Percentiles rank a stretch among this genome's conserved stretches.
Conservation (phyloP, 1,140 invertebrate species). For the Drosophila yakuba region DNA sequence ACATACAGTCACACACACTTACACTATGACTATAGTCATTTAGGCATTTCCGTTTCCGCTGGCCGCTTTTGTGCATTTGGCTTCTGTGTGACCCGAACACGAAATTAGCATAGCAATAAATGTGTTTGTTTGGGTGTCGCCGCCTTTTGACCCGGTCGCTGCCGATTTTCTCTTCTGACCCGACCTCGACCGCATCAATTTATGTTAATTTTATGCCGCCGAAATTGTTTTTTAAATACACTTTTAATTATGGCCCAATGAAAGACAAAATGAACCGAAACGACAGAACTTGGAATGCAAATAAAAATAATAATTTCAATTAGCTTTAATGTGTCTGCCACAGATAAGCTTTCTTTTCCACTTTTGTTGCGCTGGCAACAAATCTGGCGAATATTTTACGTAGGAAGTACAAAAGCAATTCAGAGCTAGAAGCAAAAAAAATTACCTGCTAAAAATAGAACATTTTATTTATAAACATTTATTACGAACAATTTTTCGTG, state of each 20-base stretch:
- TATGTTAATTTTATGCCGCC: conserved; percentile 70
- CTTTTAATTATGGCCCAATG: conserved; percentile 73
- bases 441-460: background rate
- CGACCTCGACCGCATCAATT: conserved; percentile 66
- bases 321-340: conserved; percentile 53
- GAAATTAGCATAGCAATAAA: conserved; percentile 77
- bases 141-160: conserved; percentile 23
- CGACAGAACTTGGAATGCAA: conserved; percentile 14
- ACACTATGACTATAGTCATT: conserved; percentile 69
- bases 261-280: conserved; percentile 33
- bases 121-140: conserved; percentile 64
- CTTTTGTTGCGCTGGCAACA: background rate
- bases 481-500: too few relatives aligned
- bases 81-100: conserved; percentile 62
- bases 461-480: background rate
- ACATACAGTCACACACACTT: conserved; percentile 11
- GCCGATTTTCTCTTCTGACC: conserved; percentile 21
- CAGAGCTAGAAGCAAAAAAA: too few relatives aligned
- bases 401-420: background rate
- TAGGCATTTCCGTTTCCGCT: conserved; percentile 80
- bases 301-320: conserved; percentile 65
- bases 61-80: conserved; percentile 74
- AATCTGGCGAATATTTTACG: background rate
- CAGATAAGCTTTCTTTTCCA: conserved; percentile 15
- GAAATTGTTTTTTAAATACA: conserved; percentile 82